Evolutionary conservation across 37 sponge, comb jelly and placozoan species (phyloP).

Genomic region (Aplysina aerophoba): DNA sequence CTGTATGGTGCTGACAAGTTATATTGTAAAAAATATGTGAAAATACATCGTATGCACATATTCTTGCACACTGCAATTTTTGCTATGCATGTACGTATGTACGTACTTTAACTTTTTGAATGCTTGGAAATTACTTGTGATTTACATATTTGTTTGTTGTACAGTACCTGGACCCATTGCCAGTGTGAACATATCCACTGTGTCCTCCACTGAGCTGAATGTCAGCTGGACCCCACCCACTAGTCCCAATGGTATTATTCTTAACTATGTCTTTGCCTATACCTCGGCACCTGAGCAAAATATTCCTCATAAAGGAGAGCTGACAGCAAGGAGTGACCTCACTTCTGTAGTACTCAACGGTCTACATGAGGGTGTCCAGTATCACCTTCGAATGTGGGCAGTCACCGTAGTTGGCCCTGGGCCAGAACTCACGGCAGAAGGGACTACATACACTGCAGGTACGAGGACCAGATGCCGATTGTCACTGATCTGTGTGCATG

Average conservation of each 20-base stretch:
- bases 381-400: neutral
- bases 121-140: too few relatives aligned
- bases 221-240: constrained; percentile 32
- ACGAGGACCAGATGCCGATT: too few relatives aligned
- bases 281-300: neutral
- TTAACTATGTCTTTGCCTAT: constrained; percentile 5
- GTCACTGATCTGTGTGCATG: too few relatives aligned
- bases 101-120: neutral
- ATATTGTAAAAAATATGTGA: too few relatives aligned
- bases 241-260: constrained; percentile 32
- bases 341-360: neutral
- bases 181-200: neutral
- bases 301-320: neutral
- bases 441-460: constrained; percentile 30
- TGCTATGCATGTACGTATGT: neutral
- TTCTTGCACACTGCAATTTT: neutral
- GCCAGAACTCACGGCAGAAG: neutral
- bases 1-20: too few relatives aligned
- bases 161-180: constrained; percentile 2
- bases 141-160: too few relatives aligned
- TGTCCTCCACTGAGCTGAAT: neutral
- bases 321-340: neutral
- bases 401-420: constrained; percentile 19
- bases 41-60: constrained; percentile 6
- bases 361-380: constrained; percentile 7